Percentiles rank a stretch among this genome's conserved stretches.
Conservation (phyloP, 2,888 invertebrate species). For the Steinernema scapterisci region DNA sequence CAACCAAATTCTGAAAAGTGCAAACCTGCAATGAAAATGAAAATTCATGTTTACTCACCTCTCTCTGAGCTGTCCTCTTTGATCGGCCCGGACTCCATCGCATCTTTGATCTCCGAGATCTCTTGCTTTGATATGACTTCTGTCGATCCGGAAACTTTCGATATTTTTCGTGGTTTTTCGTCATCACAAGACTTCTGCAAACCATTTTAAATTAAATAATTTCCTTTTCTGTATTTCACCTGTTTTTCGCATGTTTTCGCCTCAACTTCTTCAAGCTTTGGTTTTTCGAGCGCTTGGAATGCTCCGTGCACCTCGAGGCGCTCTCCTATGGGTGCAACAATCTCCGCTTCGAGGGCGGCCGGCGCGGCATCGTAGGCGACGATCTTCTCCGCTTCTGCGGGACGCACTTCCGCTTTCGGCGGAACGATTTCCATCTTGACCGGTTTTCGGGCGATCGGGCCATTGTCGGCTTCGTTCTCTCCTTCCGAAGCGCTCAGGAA, state of each 20-base stretch:
- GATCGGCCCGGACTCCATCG: neutral
- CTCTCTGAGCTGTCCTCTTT: neutral
- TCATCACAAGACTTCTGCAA: no score
- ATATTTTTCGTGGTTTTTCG: neutral
- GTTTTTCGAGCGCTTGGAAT: neutral
- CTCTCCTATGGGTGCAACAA: no score
- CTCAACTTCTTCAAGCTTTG: neutral
- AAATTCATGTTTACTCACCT: neutral
- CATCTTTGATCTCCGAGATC: neutral
- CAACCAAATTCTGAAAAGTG: conserved; percentile 1
- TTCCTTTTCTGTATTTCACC: neutral
- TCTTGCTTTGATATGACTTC: neutral
- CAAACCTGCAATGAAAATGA: neutral
- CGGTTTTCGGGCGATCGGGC: neutral
- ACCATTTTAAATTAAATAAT: no score
- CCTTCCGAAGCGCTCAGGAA: conserved; percentile 51
- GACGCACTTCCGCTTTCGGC: neutral
- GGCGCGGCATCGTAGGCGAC: neutral
- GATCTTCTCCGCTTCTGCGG: neutral
- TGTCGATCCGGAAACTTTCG: conserved; percentile 1
- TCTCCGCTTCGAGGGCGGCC: no score
- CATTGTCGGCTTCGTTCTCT: conserved; percentile 39
- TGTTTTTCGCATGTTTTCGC: neutral
- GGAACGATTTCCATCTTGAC: neutral
- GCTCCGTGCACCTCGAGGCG: neutral